These are phyloP conservation scores for Aurelia sp. DNA, from an alignment of 30 jellyfish, hydroid and myxozoan species.

Conservation along the genomic window DNA sequence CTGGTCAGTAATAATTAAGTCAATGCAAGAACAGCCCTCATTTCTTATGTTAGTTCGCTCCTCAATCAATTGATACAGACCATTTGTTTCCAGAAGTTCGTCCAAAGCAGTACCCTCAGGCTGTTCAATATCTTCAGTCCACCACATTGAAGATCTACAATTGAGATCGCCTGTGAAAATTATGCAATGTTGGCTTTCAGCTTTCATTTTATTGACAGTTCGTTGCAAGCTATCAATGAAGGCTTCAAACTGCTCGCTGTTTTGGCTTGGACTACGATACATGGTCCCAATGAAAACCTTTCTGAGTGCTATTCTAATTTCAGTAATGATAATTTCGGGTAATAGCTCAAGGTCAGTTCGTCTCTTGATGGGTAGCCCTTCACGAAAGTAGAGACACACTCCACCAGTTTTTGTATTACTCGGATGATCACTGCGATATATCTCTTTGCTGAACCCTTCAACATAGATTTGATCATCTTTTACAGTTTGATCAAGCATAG, in stretches of 20 bases:
- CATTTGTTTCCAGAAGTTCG: too few relatives aligned
- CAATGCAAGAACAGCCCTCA: too few relatives aligned
- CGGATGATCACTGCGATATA: too few relatives aligned
- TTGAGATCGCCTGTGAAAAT: slow-evolving; percentile 14
- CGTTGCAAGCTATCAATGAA: too few relatives aligned
- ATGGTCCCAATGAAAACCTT: not conserved
- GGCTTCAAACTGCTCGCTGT: too few relatives aligned
- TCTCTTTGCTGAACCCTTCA: too few relatives aligned
- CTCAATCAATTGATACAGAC: too few relatives aligned
- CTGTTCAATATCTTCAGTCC: slow-evolving; percentile 40
- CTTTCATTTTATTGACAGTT: too few relatives aligned
- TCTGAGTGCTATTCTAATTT: slow-evolving; percentile 36
- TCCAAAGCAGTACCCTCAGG: too few relatives aligned
- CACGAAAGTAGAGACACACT: slow-evolving; percentile 50
- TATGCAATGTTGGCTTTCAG: slow-evolving; percentile 49
- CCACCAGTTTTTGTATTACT: not conserved
- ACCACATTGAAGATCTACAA: slow-evolving; percentile 40
- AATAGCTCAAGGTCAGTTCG: slow-evolving; percentile 47
- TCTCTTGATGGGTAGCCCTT: slow-evolving; percentile 63
- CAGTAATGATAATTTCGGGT: not conserved
- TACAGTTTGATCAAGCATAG: not conserved
- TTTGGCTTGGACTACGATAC: too few relatives aligned
- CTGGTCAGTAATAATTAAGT: too few relatives aligned
- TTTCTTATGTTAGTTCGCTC: too few relatives aligned
- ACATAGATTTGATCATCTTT: slow-evolving; percentile 11